Conservation (phyloP, 1,140 invertebrate genomes). For the Orius insidiosus region DNA sequence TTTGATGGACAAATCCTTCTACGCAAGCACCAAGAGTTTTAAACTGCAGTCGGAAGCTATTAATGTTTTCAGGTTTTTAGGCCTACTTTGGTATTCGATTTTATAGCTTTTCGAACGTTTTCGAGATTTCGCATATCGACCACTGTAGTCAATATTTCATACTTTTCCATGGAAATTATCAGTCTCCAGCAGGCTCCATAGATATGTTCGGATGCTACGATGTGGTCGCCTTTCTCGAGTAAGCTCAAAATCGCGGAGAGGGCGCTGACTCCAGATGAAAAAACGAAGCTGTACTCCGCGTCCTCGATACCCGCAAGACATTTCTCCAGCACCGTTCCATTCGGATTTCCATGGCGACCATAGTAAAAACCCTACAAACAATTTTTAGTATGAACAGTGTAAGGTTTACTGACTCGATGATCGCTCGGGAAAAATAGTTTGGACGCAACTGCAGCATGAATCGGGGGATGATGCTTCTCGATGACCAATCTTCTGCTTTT, state of each 20-base stretch:
- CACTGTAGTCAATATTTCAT: slow-evolving; percentile 58
- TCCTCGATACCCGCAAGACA: slow-evolving; percentile 80
- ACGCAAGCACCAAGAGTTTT: too few relatives aligned
- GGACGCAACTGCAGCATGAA: slow-evolving; percentile 84
- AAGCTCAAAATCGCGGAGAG: slow-evolving; percentile 56
- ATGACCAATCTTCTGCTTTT: slow-evolving; percentile 72
- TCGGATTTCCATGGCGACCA: slow-evolving; percentile 87
- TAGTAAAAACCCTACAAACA: slow-evolving; percentile 81
- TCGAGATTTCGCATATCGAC: slow-evolving; percentile 57
- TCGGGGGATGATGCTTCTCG: slow-evolving; percentile 67
- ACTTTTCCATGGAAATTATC: too few relatives aligned
- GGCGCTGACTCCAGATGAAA: slow-evolving; percentile 81
- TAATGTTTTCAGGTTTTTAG: too few relatives aligned
- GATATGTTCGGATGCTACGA: slow-evolving; percentile 81
- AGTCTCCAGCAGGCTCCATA: slow-evolving; percentile 98
- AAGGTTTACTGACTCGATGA: slow-evolving; percentile 28
- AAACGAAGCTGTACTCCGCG: slow-evolving; percentile 71
- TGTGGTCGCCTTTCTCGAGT: slow-evolving; percentile 71
- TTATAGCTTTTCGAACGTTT: slow-evolving; percentile 49
- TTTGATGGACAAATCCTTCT: too few relatives aligned
- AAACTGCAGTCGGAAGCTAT: too few relatives aligned
- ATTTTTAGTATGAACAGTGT: too few relatives aligned
- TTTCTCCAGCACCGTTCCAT: slow-evolving; percentile 70
- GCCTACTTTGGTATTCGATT: slow-evolving; percentile 79
- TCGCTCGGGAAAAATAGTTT: slow-evolving; percentile 65